Evolutionary conservation across 2,797 vertebrate species (phyloP), one percentile per base, ranked within the genome.

Genomic region (Anguilla obscura): DNA sequence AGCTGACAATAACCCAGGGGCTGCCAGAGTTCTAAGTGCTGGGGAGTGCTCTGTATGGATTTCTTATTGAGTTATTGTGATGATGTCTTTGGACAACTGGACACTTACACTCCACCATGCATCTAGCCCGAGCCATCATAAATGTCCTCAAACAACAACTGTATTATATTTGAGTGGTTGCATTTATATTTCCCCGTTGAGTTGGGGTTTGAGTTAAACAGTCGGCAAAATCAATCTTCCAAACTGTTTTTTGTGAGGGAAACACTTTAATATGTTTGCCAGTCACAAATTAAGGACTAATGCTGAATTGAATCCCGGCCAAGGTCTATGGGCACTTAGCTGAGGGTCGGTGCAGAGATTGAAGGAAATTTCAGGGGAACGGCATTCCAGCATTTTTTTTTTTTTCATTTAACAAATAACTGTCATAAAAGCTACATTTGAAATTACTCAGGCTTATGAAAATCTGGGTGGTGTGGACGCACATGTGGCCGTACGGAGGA

Each of bases 61-160:
- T 21, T 69, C 10, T 52, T 74, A 30, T 52, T 71, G 63, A 63
- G 48, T 86, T 86, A 86, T 30, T 86, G 60, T 63, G 45, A 71
- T 27, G 45, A 18, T 50, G 21, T 66, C 30, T 33, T 33, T 33
- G 69, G 27, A 74, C 30, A 74, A 30, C 27, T 74, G 27, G 27
- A 33, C 66, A 0, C 14, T 45, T 45, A 79, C 0, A 0, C 30
- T 79, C 33, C 18, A 18, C 36, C 33, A 79, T 40, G 74, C 16
- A 18, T 1, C 1, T 18, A 40, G 79, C 24, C 18, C 21, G 10
- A 24, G 45, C 83, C 50, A 12, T 84, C 0, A 16, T 58, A 24
- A 27, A 45, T 79, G 36, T 0, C 21, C 16, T 40, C 36, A 21
- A 79, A 21, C 36, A 79, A 45, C 33, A 79, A 18, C 33, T 40